Evolutionary conservation across 2,113 vertebrate genomes (phyloP).

Genomic region (Carassius carassius): DNA sequence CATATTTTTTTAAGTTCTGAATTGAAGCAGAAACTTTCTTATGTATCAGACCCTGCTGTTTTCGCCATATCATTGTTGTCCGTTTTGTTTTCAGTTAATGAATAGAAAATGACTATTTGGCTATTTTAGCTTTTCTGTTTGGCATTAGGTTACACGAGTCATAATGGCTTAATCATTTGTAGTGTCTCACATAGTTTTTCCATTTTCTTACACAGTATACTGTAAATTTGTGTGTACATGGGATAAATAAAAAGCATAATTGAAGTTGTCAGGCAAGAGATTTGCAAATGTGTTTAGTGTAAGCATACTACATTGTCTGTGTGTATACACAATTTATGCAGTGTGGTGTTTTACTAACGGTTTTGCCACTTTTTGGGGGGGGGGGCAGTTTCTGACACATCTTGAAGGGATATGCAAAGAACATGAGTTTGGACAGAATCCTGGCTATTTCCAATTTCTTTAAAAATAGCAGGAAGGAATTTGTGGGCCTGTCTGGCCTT

Average conservation of each 20-base stretch:
- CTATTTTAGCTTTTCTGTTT: conserved; percentile 2
- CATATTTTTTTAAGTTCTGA: not conserved
- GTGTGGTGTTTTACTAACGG: not conserved
- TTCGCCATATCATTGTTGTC: not conserved
- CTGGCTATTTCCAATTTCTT: conserved; percentile 14
- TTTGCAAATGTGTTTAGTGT: conserved; percentile 4
- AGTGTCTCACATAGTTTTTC: not conserved
- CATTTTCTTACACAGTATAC: not conserved
- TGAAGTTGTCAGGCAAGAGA: not conserved
- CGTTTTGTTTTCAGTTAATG: not conserved
- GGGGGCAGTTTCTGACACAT: not conserved
- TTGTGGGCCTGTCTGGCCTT: conserved; percentile 69
- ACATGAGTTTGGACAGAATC: conserved; percentile 31
- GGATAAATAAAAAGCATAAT: not conserved
- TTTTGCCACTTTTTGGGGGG: not conserved
- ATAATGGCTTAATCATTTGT: conserved; percentile 9
- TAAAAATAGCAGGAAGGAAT: conserved; percentile 56
- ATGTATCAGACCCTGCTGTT: conserved; percentile 5
- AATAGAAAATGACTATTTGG: not conserved
- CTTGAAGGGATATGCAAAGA: conserved; percentile 18
- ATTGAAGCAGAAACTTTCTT: not conserved
- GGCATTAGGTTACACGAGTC: conserved; percentile 16
- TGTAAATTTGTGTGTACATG: not conserved
- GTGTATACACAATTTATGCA: not conserved
- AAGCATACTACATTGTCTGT: not conserved